A percentile compares a stretch with the other conserved stretches of the same genome.
Evolutionary conservation across 1,140 invertebrate genomes (phyloP).

Genomic region (Bicyclus anynana): DNA sequence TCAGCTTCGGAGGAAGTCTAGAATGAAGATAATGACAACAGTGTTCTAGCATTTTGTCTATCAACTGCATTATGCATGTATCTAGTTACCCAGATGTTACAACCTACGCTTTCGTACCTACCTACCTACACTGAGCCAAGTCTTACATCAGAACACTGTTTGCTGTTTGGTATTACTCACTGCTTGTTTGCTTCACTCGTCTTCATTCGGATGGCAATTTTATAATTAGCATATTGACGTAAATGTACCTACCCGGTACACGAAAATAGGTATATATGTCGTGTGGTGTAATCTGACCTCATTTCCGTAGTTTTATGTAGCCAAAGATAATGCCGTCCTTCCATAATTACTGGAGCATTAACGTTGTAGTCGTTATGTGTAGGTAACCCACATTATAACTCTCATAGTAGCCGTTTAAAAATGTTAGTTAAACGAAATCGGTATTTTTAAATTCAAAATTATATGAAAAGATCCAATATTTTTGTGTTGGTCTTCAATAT

Average conservation of each 20-base stretch:
- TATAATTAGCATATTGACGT: slow-evolving; percentile 4
- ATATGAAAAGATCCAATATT: too few species aligned
- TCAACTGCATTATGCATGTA: neutral
- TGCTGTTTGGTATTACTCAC: slow-evolving; percentile 6
- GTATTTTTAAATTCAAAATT: too few species aligned
- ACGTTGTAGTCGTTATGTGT: too few species aligned
- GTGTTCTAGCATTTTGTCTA: neutral
- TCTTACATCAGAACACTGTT: slow-evolving; percentile 6
- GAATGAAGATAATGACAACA: too few species aligned
- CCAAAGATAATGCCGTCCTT: too few species aligned
- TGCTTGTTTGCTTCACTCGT: slow-evolving; percentile 1
- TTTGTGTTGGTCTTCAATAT: too few species aligned
- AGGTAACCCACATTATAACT: too few species aligned
- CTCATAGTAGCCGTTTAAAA: too few species aligned
- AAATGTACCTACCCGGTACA: neutral
- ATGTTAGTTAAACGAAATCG: too few species aligned
- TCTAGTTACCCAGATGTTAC: neutral
- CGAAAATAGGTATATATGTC: neutral
- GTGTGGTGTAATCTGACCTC: neutral
- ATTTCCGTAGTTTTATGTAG: neutral
- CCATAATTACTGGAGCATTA: too few species aligned
- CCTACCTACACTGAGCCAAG: neutral
- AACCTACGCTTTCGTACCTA: slow-evolving; percentile 8
- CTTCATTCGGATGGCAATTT: neutral
- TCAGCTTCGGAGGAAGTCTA: too few species aligned